Conservation (phyloP, 2,888 invertebrate genomes). For the Syritta pipiens region DNA sequence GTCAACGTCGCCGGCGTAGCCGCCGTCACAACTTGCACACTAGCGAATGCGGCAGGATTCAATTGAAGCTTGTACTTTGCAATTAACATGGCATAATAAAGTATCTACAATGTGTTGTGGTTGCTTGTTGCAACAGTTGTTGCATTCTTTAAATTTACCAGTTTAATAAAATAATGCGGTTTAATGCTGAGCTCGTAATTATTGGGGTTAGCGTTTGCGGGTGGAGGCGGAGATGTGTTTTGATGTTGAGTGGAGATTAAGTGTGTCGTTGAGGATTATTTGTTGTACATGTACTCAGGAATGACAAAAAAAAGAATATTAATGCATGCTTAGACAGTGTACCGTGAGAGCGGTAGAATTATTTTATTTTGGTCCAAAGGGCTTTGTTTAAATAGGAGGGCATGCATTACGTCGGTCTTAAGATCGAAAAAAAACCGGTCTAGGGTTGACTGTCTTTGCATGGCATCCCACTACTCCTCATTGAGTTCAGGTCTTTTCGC, state of each 20-base stretch:
- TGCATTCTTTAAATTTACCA: constrained; percentile 44
- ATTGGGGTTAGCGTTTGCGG: not conserved
- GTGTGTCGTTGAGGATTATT: not conserved
- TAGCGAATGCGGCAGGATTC: constrained; percentile 12
- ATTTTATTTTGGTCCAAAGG: no score
- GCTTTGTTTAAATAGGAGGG: no score
- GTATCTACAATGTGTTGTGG: constrained; percentile 50
- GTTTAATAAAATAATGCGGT: constrained; percentile 52
- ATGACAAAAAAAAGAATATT: no score
- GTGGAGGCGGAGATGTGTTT: not conserved
- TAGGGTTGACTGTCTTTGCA: no score
- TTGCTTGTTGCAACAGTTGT: constrained; percentile 52
- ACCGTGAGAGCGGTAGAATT: no score
- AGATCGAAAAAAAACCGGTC: no score
- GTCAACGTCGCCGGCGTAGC: not conserved
- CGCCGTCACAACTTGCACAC: not conserved
- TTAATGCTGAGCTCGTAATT: constrained; percentile 23
- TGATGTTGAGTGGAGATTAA: not conserved
- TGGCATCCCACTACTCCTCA: no score
- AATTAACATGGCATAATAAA: constrained; percentile 60
- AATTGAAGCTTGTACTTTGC: constrained; percentile 63
- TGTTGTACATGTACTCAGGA: no score
- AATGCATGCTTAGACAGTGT: no score
- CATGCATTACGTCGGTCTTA: no score
- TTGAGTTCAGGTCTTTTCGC: no score